Percentiles rank a stretch among this genome's conserved stretches.
Conservation (phyloP, 2,797 vertebrate genomes). For the Sebastes glaucus region DNA sequence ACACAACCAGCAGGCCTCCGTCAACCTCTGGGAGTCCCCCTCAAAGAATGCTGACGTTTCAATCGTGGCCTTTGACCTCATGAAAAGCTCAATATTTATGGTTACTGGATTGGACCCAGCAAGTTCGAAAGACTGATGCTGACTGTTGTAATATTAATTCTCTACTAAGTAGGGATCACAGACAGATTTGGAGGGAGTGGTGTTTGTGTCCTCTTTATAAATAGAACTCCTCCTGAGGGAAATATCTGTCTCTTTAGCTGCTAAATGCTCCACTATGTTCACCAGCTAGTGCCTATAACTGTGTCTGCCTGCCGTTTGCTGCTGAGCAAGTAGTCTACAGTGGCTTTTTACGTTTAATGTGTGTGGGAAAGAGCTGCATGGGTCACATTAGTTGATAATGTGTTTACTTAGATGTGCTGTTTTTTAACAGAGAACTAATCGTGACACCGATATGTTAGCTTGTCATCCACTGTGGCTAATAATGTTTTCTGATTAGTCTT, state of each 20-base stretch:
- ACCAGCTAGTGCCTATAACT: not conserved
- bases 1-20: not conserved
- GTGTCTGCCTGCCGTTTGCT: not conserved
- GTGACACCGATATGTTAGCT: not conserved
- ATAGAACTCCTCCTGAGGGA: not conserved
- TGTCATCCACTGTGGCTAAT: not conserved
- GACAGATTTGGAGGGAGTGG: not conserved
- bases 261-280: not conserved
- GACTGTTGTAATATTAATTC: not conserved
- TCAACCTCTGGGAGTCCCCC: not conserved
- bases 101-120: not conserved
- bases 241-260: not conserved
- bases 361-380: not conserved
- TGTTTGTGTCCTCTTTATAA: not conserved
- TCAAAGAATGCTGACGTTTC: not conserved
- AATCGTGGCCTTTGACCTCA: conserved; percentile 1
- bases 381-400: not conserved
- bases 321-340: not conserved
- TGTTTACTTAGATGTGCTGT: no score
- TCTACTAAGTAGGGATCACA: not conserved
- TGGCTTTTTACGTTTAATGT: not conserved
- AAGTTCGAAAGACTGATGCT: not conserved
- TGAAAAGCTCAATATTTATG: not conserved
- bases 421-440: not conserved
- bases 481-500: not conserved